A percentile compares a stretch with the other conserved stretches of the same genome.
Evolutionary conservation across 2,113 vertebrate species (phyloP).

Genomic region (Oncorhynchus mykiss): DNA sequence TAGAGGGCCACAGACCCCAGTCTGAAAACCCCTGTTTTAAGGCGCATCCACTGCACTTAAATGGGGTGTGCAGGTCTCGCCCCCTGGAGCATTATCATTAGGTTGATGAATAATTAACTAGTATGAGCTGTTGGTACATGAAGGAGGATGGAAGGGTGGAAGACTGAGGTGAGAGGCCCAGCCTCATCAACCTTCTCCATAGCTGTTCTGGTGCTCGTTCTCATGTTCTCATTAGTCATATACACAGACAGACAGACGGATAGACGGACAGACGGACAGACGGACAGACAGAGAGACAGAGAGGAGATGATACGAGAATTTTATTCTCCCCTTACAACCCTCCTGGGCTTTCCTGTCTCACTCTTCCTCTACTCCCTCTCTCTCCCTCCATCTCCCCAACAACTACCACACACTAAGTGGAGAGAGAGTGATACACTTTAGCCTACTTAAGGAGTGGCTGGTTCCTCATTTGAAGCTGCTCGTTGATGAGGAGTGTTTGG

Average conservation of each 20-base stretch:
- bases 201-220: background rate
- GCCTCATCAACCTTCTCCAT: background rate
- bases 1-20: no score
- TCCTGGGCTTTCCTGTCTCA: background rate
- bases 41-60: no score
- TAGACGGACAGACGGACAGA: no score
- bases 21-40: no score
- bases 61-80: slow-evolving; percentile 6
- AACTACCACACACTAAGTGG: slow-evolving; percentile 27
- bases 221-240: no score
- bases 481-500: background rate
- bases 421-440: slow-evolving; percentile 40
- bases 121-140: background rate
- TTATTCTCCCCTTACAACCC: background rate
- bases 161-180: no score
- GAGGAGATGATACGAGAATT: background rate
- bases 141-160: background rate
- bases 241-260: no score
- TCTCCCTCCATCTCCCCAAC: background rate
- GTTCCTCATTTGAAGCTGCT: slow-evolving; percentile 19
- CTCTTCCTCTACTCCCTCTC: background rate
- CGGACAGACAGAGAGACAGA: no score
- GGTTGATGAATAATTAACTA: slow-evolving; percentile 41
- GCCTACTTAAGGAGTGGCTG: slow-evolving; percentile 52
- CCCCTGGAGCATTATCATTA: background rate